Conservation (phyloP, 35 echinoderm and acorn worm species). For the Lytechinus pictus region DNA sequence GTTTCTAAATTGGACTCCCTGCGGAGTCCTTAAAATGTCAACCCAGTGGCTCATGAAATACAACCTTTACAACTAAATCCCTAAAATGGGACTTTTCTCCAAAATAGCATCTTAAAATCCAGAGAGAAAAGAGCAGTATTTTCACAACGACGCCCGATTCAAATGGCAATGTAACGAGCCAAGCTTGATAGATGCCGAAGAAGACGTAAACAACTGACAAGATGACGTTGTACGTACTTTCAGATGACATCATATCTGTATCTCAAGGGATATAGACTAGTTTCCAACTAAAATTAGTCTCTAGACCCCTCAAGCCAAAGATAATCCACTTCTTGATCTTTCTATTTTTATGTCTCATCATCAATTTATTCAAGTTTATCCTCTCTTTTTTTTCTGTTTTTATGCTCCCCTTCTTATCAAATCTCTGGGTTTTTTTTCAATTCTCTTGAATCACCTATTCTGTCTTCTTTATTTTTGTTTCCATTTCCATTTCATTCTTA, state of each 20-base stretch:
- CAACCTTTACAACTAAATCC: neutral
- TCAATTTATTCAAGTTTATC: neutral
- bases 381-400: neutral
- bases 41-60: neutral
- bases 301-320: neutral
- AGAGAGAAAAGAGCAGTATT: neutral
- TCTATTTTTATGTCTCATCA: neutral
- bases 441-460: neutral
- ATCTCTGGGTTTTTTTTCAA: neutral
- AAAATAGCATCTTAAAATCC: neutral
- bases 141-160: neutral
- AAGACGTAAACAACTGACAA: neutral
- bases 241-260: neutral
- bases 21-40: neutral
- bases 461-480: neutral
- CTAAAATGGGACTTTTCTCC: neutral
- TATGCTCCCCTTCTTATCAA: neutral
- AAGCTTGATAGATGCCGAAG: neutral
- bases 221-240: too few species aligned
- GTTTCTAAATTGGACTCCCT: neutral
- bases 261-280: neutral
- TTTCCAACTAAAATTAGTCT: neutral
- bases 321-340: neutral
- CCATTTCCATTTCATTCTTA: neutral
- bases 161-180: conserved; percentile 10